Percentiles rank a stretch among this genome's conserved stretches.
phyloP scores from a whole-genome alignment of 2,888 invertebrate genomes.

The Eugnorisma glareosa region DNA sequence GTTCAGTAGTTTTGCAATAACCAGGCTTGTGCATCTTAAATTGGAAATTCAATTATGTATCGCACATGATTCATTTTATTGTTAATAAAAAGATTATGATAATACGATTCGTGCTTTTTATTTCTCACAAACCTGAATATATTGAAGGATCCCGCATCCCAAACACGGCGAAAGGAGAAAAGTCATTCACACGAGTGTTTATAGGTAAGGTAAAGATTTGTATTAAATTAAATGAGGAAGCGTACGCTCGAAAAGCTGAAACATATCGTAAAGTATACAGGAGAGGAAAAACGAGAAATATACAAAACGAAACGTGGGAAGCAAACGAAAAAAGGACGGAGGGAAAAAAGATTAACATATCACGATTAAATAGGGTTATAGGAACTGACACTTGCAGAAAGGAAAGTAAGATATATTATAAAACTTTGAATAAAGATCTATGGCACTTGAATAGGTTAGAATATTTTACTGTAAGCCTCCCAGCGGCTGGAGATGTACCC shows the following conservation, averaged over 20 bases:
- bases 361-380: slow-evolving; percentile 37
- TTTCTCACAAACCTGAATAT: slow-evolving; percentile 52
- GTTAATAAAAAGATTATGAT: slow-evolving; percentile 90
- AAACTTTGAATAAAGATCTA: slow-evolving; percentile 52
- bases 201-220: slow-evolving; percentile 38
- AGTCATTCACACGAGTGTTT: slow-evolving; percentile 23
- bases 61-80: slow-evolving; percentile 90
- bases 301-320: slow-evolving; percentile 25
- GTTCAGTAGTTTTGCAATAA: slow-evolving; percentile 77
- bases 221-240: slow-evolving; percentile 40
- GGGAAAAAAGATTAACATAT: slow-evolving; percentile 46
- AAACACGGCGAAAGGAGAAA: slow-evolving; percentile 1
- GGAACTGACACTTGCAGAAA: slow-evolving; percentile 40
- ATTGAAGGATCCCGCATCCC: slow-evolving; percentile 1
- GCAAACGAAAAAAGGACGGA: slow-evolving; percentile 1
- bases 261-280: slow-evolving; percentile 18
- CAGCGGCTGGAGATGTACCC: slow-evolving; percentile 32
- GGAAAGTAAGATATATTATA: slow-evolving; percentile 27
- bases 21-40: slow-evolving; percentile 85
- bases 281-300: slow-evolving; percentile 7
- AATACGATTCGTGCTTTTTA: slow-evolving; percentile 76
- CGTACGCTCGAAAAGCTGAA: slow-evolving; percentile 15
- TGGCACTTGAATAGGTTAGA: slow-evolving; percentile 30
- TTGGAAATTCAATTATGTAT: slow-evolving; percentile 88
- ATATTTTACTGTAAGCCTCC: slow-evolving; percentile 27